Base-by-base conservation (phyloP, 2,888 invertebrate genomes). In the Apodemia duryi region DNA sequence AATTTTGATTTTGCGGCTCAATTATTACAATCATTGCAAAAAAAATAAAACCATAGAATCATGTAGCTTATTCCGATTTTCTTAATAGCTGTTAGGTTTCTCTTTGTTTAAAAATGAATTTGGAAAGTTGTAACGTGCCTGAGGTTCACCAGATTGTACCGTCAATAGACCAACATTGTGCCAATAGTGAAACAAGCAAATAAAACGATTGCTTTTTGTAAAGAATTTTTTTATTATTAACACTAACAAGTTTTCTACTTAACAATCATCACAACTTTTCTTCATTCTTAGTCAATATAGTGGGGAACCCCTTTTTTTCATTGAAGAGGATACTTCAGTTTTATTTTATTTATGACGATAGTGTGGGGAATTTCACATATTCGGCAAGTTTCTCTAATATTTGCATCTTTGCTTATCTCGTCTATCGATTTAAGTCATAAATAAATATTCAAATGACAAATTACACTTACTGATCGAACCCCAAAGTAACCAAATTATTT, bases 151-250 rank as follows among this genome's bases (percentile, higher is more conserved):
- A 66, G 64, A 52, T 60, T 63, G 67, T 67, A 64, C 69, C 69
- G 67, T 64, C 29, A 63, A 64, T 65, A 64, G 67, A 67, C 65
- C 65, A 65, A 62, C 52, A 35, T 67, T 67, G 64, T 38, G 67
- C 67, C 65, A 67, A 67, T 69, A 67, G 68, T 67, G 21, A 54
- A 66, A 69, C 67, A 65, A 69, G 41, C 66, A 67, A 67, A 67
- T 65, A 67, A 65, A 68, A 65, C 1, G 28, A 54, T 54, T 21
- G 54, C 28, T 28, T 29, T 54, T 54, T 29, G 29, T 28, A 10
- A 54, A 54, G 28, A 28, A 43, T 1, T 11, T 11, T 43, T 43
- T 43, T 43, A 43, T 28, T 54, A 9, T 28, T 28, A 28, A 54
- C 29, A 54, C 54, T 6, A 10, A 54, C 0, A 66, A 61, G 13